Conservation (phyloP, 92 coral and sea anemone genomes). For the Epizoanthus illoricatus region DNA sequence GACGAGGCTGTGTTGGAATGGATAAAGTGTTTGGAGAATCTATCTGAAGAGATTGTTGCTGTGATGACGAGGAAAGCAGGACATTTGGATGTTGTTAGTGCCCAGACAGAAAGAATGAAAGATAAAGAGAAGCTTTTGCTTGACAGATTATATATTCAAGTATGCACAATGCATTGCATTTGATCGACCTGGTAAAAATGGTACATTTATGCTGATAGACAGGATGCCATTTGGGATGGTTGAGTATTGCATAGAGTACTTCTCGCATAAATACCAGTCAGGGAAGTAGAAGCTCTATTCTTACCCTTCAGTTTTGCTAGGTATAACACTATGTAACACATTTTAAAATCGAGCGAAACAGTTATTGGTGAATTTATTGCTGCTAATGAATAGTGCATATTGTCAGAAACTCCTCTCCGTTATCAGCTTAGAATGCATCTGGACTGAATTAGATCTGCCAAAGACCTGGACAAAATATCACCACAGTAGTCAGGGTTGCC, state of each 20-base stretch:
- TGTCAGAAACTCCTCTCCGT: no score
- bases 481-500: no score
- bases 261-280: constrained; percentile 58
- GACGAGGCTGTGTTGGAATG: constrained; percentile 8
- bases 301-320: no score
- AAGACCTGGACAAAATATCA: no score
- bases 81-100: background rate
- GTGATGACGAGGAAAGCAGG: background rate
- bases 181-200: constrained; percentile 24
- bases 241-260: constrained; percentile 65
- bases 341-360: no score
- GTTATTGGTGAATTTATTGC: no score
- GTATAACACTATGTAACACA: no score
- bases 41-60: background rate
- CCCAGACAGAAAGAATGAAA: background rate
- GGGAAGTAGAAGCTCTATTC: constrained; percentile 13
- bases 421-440: no score
- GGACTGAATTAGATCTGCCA: no score
- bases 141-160: background rate
- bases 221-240: constrained; percentile 80
- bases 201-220: constrained; percentile 38
- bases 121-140: background rate
- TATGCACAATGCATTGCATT: constrained; percentile 48
- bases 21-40: background rate
- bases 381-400: no score